Conservation (phyloP, 2,113 vertebrate species). For the Menura novaehollandiae region DNA sequence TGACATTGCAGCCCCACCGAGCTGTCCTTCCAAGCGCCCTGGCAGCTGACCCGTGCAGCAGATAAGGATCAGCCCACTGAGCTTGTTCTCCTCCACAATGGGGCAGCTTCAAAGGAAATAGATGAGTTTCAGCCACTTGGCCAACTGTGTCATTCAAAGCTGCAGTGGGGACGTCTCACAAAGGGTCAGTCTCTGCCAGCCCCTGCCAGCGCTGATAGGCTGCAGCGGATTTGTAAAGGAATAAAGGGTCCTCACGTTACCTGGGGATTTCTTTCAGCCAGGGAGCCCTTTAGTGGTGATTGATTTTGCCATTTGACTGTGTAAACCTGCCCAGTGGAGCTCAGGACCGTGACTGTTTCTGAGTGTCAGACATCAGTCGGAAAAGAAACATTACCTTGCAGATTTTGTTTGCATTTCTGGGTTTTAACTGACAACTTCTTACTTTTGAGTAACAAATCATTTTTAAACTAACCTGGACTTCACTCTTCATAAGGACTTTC, state of each 20-base stretch:
- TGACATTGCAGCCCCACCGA: neutral
- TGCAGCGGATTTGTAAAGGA: neutral
- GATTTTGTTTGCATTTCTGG: neutral
- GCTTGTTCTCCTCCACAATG: neutral
- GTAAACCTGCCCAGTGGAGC: neutral
- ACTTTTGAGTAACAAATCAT: neutral
- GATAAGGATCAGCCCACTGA: neutral
- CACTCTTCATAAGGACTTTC: neutral
- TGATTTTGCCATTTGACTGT: neutral
- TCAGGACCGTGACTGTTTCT: neutral
- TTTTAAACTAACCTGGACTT: neutral
- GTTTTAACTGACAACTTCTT: neutral
- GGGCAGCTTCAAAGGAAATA: neutral
- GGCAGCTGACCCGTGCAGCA: neutral
- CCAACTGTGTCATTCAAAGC: neutral
- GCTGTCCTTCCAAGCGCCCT: neutral
- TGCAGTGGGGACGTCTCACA: neutral
- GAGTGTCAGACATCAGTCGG: neutral
- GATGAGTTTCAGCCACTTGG: neutral
- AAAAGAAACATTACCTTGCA: neutral
- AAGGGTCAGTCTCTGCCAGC: neutral
- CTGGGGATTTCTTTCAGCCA: slow-evolving; percentile 21
- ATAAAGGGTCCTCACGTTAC: neutral
- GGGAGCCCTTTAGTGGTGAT: neutral
- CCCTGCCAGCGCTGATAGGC: neutral